Base-by-base conservation (phyloP, 2,888 invertebrate species). In the Malthinus seriepunctatus region DNA sequence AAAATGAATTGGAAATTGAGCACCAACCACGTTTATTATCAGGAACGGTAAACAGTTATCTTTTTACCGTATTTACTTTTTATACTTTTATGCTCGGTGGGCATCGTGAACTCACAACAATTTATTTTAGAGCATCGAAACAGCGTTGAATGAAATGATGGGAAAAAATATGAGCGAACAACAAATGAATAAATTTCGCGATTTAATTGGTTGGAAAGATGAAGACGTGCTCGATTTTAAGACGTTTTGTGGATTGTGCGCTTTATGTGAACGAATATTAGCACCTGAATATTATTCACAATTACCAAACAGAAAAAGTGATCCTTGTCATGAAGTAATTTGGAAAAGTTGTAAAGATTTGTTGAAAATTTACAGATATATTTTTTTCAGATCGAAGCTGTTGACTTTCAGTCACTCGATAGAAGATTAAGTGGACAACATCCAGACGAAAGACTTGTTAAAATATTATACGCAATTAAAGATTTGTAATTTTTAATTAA, bases 161-260 rank as follows among this genome's bases (percentile, higher is more conserved):
- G 89, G 90, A 0, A 84, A 84, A 51, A 78, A 81, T 31, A 75
- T 90, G 56, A 79, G 79, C 0, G 69, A 76, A 7, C 76, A 81
- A 1, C 85, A 88, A 67, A 78, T 77, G 1, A 68, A 64, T 1
- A 74, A 80, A 42, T 83, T 87, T 62, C 75, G 75, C 44, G 64
- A 66, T 1, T 69, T 85, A 15, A 79, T 88, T 68, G 81, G 81
- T 14, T 86, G 86, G 84, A 72, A 77, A 0, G 79, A 77, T 0
- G 82, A 75, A 1, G 79, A 82, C 23, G 76, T 80, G 0, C 71
- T 88, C 42, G 86, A 88, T 70, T 92, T 90, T 74, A 83, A 89
- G 14, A 85, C 86, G 0, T 93, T 91, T 88, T 90, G 90, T 70
- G 91, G 92, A 0, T 77, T 93, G 34, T 88, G 89, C 64, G 90